Evolutionary conservation across 2,888 invertebrate genomes (phyloP).

Genomic region (Drosophila longiperda): DNA sequence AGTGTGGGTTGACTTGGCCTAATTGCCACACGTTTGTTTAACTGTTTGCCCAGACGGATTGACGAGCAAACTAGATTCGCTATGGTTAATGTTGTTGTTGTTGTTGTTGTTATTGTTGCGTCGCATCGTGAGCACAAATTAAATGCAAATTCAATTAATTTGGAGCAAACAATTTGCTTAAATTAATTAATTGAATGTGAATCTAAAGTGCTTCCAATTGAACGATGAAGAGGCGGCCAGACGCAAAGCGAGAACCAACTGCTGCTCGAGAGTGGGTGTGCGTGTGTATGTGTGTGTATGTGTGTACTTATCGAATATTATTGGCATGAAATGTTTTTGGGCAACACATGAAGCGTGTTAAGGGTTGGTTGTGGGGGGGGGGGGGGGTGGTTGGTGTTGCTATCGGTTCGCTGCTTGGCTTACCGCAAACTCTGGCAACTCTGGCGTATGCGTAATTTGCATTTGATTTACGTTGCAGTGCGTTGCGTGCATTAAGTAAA

Average conservation of each 20-base stretch:
- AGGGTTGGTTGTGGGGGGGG: constrained; percentile 1
- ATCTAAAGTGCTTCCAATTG: constrained; percentile 80
- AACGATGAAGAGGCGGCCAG: constrained; percentile 60
- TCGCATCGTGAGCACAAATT: constrained; percentile 77
- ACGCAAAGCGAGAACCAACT: constrained; percentile 15
- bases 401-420: constrained; percentile 44
- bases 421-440: constrained; percentile 71
- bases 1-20: constrained; percentile 26
- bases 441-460: constrained; percentile 77
- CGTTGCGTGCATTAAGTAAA: constrained; percentile 72
- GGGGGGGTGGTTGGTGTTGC: constrained; percentile 4
- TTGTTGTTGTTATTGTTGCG: constrained; percentile 17
- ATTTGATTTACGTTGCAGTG: constrained; percentile 57
- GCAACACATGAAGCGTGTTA: constrained; percentile 28
- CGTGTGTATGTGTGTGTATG: not conserved
- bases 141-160: constrained; percentile 84
- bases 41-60: constrained; percentile 40
- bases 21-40: constrained; percentile 27
- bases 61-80: constrained; percentile 19
- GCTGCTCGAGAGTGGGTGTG: constrained; percentile 1
- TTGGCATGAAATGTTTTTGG: constrained; percentile 62
- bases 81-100: constrained; percentile 20
- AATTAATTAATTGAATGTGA: constrained; percentile 83
- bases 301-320: constrained; percentile 73
- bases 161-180: constrained; percentile 84